phyloP scores from a whole-genome alignment of 2,797 vertebrate species.

The Phalanger gymnotis region DNA sequence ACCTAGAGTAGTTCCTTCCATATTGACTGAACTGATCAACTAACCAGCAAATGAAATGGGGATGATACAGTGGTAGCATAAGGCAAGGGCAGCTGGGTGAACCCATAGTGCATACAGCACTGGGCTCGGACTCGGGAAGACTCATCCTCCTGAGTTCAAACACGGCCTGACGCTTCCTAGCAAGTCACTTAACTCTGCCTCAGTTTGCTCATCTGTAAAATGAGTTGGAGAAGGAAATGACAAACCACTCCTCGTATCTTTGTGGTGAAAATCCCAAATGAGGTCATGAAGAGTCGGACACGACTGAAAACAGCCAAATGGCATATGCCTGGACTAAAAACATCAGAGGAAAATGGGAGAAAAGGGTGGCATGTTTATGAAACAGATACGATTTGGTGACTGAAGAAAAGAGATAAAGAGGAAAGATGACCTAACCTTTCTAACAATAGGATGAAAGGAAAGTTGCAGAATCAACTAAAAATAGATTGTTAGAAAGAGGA shows the following conservation, averaged over 20 bases:
- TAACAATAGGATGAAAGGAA: background rate
- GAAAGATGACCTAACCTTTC: background rate
- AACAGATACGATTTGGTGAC: background rate
- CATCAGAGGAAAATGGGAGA: background rate
- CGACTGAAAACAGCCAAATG: background rate
- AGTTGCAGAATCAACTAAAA: background rate
- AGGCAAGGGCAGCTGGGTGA: background rate
- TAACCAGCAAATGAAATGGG: background rate
- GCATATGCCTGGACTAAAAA: background rate
- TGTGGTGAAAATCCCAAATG: background rate
- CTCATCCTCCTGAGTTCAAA: background rate
- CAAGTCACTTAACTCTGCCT: background rate
- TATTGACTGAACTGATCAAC: background rate
- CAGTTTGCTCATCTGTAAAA: constrained; percentile 3
- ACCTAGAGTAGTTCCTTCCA: background rate
- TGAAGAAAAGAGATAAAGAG: background rate
- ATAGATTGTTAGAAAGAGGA: background rate
- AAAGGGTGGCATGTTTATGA: background rate
- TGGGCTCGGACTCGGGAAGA: background rate
- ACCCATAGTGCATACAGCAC: background rate
- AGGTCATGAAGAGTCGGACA: background rate
- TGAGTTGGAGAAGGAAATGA: background rate
- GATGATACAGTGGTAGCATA: background rate
- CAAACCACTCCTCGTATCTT: background rate
- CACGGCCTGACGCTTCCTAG: background rate